Evolutionary conservation across 1,140 invertebrate species (phyloP).

Genomic region (Cheumatopsyche charites): DNA sequence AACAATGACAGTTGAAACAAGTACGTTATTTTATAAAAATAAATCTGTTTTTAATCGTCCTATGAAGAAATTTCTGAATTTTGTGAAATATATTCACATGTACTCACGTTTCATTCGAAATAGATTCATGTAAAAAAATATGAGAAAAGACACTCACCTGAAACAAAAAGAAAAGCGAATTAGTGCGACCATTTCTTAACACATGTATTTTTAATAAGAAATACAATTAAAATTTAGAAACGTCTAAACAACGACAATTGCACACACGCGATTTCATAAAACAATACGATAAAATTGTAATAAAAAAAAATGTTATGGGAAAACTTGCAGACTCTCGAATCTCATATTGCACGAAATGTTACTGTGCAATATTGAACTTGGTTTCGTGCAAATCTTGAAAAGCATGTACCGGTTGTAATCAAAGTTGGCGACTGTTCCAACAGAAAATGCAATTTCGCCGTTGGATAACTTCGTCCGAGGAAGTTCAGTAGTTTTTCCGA

Average conservation of each 20-base stretch:
- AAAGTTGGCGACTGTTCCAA: not conserved
- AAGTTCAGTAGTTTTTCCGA: too few species aligned
- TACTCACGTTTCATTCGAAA: not conserved
- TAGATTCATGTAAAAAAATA: not conserved
- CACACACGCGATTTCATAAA: not conserved
- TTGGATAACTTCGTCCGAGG: too few species aligned
- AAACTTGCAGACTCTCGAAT: not conserved
- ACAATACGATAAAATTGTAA: not conserved
- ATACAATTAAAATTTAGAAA: not conserved
- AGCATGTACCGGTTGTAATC: not conserved
- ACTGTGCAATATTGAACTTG: not conserved
- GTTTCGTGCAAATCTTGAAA: not conserved
- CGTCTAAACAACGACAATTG: not conserved
- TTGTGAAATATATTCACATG: too few species aligned
- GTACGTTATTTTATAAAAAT: too few species aligned
- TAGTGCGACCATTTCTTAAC: not conserved
- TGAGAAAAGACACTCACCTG: conserved; percentile 15
- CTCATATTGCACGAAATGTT: too few species aligned
- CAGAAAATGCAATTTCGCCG: too few species aligned
- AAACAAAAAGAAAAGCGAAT: conserved; percentile 6
- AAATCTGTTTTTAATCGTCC: too few species aligned
- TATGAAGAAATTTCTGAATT: too few species aligned
- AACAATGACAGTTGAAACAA: too few species aligned
- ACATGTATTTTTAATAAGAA: not conserved
- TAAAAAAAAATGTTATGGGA: not conserved